Base-by-base conservation (phyloP, 2,888 invertebrate genomes). In the Lamellibrachia satsuma region DNA sequence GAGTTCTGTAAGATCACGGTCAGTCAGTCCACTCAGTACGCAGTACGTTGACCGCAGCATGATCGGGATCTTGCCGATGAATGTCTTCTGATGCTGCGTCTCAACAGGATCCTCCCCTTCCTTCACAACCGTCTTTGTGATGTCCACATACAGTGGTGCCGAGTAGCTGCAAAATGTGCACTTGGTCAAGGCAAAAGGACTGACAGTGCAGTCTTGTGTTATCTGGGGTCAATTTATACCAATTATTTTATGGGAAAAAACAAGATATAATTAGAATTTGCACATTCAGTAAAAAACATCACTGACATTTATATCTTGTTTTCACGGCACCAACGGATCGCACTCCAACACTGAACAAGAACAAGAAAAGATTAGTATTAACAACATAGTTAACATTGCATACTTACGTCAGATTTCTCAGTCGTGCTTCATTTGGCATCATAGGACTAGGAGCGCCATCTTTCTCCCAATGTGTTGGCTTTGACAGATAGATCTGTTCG, bases 391-490 rank as follows among this genome's bases (percentile, higher is more conserved):
- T 2, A 15, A 91, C 91, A 52, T 51, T 91, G 94, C 9, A 52
- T 3, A 93, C 96, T 95, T 95, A 97, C 95, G 99, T 99, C 90
- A 99, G 97, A 97, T 99, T 99, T 93, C 99, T 97, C 92, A 99
- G 97, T 94, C 99, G 97, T 6, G 99, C 99, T 97, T 99, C 99
- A 96, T 99, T 99, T 0, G 99, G 99, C 96, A 99, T 99, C 99
- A 99, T 99, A 93, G 99, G 99, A 93, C 98, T 98, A 22, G 99
- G 99, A 0, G 99, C 99, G 96, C 99, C 99, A 97, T 99, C 99
- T 97, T 99, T 99, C 97, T 99, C 99, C 99, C 99, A 99, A 97
- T 99, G 99, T 8, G 99, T 99, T 2, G 99, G 99, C 97, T 99
- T 99, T 0, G 99, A 99, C 91, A 99, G 97, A 96, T 99, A 99